Percentiles rank a stretch among this genome's conserved stretches.
Evolutionary conservation across 1,140 invertebrate genomes (phyloP).

Genomic region (Plectrocnemia conspersa): DNA sequence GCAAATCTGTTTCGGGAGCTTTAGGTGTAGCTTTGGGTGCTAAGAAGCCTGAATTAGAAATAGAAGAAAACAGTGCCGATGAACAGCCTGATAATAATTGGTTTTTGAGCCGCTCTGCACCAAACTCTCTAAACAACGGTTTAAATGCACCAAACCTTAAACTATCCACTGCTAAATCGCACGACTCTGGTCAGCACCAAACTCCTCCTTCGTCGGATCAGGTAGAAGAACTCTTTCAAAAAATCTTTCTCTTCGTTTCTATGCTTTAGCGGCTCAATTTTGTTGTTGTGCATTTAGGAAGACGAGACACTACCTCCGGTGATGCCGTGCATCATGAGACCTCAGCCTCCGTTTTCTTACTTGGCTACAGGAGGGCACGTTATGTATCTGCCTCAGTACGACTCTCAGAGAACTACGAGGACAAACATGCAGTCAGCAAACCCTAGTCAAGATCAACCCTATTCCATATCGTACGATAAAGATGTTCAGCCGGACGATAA

Average conservation of each 20-base stretch:
- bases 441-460: constrained; percentile 38
- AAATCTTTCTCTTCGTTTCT: neutral
- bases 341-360: constrained; percentile 44
- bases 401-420: constrained; percentile 36
- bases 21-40: constrained; percentile 51
- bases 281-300: constrained; percentile 24
- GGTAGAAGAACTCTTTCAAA: constrained; percentile 35
- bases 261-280: too few relatives aligned
- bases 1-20: constrained; percentile 64
- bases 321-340: constrained; percentile 41
- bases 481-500: neutral
- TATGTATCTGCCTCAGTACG: constrained; percentile 73
- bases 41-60: constrained; percentile 45
- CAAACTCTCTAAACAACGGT: constrained; percentile 69
- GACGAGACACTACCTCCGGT: constrained; percentile 38
- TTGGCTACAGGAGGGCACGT: constrained; percentile 60
- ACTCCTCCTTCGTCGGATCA: constrained; percentile 41
- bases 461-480: constrained; percentile 15
- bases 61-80: constrained; percentile 45
- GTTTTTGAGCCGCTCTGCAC: constrained; percentile 72
- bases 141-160: constrained; percentile 42
- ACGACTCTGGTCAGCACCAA: constrained; percentile 43
- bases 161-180: constrained; percentile 39
- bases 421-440: constrained; percentile 40
- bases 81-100: constrained; percentile 60